Percentiles rank a stretch among this genome's conserved stretches.
Evolutionary conservation across 2,113 vertebrate species (phyloP).

Genomic region (Elanus axillaris): DNA sequence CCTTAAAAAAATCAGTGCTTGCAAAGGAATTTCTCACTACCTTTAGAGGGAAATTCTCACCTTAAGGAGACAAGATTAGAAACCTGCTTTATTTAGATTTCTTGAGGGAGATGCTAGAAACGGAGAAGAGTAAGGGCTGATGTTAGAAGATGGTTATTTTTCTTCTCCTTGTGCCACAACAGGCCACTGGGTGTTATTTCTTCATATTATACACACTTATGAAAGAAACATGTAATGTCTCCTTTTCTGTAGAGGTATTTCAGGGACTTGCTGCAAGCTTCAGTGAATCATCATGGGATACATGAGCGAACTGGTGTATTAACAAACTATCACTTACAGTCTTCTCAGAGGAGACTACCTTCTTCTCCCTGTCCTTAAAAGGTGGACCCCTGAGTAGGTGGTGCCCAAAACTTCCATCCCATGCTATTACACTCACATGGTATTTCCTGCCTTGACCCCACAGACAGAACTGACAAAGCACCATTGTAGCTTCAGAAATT

Average conservation of each 20-base stretch:
- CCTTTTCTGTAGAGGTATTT: background rate
- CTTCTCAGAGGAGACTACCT: background rate
- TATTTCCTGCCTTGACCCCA: background rate
- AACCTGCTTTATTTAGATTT: background rate
- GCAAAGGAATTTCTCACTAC: background rate
- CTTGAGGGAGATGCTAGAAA: background rate
- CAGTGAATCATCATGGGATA: background rate
- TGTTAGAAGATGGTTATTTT: background rate
- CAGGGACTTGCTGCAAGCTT: background rate
- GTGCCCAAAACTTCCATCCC: background rate
- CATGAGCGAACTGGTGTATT: background rate
- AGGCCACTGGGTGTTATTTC: background rate
- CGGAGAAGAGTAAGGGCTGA: background rate
- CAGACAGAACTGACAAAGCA: background rate
- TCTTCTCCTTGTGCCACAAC: background rate
- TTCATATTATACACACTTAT: background rate
- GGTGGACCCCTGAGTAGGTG: background rate
- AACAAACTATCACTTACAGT: background rate
- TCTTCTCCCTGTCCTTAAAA: background rate
- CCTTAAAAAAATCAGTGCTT: background rate
- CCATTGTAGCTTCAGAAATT: background rate
- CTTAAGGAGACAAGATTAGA: background rate
- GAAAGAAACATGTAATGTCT: background rate
- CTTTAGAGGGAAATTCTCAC: background rate
- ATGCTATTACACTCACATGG: background rate